A percentile compares a stretch with the other conserved stretches of the same genome.
Conservation (phyloP, 1,140 invertebrate species). For the Melitaea cinxia region DNA sequence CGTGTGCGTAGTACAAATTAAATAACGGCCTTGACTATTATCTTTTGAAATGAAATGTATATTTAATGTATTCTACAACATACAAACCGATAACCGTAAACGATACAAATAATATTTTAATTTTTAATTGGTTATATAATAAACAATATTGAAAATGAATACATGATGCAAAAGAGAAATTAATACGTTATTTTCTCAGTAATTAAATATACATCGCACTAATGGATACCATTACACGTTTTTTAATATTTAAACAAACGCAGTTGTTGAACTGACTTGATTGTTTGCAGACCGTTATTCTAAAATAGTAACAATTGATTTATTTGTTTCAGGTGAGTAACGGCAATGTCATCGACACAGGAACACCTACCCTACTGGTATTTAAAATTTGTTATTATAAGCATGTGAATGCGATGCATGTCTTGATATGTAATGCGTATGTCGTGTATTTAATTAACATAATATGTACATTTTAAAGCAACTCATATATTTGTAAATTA, state of each 20-base stretch:
- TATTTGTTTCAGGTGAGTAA: slow-evolving; percentile 77
- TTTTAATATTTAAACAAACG: slow-evolving; percentile 1
- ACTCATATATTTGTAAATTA: slow-evolving; percentile 5
- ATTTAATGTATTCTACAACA: too few relatives aligned
- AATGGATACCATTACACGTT: background rate
- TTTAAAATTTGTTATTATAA: slow-evolving; percentile 63
- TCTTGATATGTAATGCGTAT: slow-evolving; percentile 23
- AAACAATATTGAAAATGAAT: background rate
- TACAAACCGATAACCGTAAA: too few relatives aligned
- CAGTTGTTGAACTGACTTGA: background rate
- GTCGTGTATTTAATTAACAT: slow-evolving; percentile 7
- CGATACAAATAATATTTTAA: too few relatives aligned
- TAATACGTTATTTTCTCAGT: too few relatives aligned
- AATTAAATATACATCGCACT: slow-evolving; percentile 6
- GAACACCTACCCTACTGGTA: slow-evolving; percentile 78
- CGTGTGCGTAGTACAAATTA: slow-evolving; percentile 20
- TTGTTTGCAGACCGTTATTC: too few relatives aligned
- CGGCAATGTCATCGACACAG: slow-evolving; percentile 80
- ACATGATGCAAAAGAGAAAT: too few relatives aligned
- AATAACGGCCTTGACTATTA: slow-evolving; percentile 11
- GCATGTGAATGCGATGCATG: slow-evolving; percentile 54
- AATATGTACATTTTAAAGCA: slow-evolving; percentile 28
- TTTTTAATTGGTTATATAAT: background rate
- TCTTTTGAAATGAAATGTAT: too few relatives aligned
- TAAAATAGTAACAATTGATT: slow-evolving; percentile 22